phyloP scores from a whole-genome alignment of 1,140 invertebrate species.

The Muscidifurax raptorellus region DNA sequence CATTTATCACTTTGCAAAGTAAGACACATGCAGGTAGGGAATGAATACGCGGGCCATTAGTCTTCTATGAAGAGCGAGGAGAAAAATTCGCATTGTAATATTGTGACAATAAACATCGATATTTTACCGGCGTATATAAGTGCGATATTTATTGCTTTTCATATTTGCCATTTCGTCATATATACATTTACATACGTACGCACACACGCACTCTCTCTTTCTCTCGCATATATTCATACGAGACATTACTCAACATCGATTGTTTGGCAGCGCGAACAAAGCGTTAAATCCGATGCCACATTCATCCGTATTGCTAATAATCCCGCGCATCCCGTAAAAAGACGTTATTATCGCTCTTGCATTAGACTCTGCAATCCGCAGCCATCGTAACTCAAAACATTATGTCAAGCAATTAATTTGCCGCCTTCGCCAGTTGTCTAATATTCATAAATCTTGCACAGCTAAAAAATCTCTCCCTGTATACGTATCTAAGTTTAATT shows the following conservation, averaged over 20 bases:
- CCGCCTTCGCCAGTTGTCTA: neutral
- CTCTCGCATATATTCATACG: conserved; percentile 25
- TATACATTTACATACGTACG: neutral
- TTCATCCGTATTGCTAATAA: conserved; percentile 29
- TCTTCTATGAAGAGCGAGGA: neutral
- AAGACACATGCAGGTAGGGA: neutral
- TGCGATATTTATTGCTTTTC: conserved; percentile 43
- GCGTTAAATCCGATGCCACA: conserved; percentile 34
- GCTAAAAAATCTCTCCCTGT: too few relatives aligned
- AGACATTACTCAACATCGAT: conserved; percentile 42
- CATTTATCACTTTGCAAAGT: neutral
- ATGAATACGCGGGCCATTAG: conserved; percentile 25
- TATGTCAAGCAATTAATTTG: neutral
- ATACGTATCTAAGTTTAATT: too few relatives aligned
- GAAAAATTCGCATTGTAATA: conserved; percentile 22
- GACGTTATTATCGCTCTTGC: neutral
- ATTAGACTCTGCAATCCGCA: neutral
- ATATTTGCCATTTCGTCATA: conserved; percentile 41
- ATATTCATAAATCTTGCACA: neutral
- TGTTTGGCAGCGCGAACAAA: conserved; percentile 41
- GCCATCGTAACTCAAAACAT: neutral
- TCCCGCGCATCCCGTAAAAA: neutral
- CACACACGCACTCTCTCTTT: neutral
- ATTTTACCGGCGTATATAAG: conserved; percentile 26
- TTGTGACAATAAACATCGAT: conserved; percentile 37